Evolutionary conservation across 2,888 invertebrate species (phyloP), one percentile per base, ranked within the genome.

Genomic region (Dicranocentrus wangi): DNA sequence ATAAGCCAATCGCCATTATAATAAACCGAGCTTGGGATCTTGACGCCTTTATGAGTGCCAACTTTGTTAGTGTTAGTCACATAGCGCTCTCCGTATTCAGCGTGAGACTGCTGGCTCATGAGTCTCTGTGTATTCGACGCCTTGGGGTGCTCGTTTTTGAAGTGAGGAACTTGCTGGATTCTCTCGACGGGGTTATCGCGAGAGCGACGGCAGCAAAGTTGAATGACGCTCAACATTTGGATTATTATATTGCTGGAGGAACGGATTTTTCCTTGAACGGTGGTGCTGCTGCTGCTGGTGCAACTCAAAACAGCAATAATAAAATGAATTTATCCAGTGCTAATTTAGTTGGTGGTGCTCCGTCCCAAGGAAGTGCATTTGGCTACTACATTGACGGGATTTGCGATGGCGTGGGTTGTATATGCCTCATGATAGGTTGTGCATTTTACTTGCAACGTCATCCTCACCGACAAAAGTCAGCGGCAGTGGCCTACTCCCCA

Each of bases 171-270:
- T 95, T 94, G 89, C 88, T 96, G 69, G 96, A 96, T 87, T 94
- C 95, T 87, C 89, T 96, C 82, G 96, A 96, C 87, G 96, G 96
- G 0, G 94, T 94, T 87, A 94, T 96, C 1, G 95, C 95, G 0
- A 91, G 96, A 81, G 92, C 92, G 27, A 55, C 28, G 23, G 28
- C 19, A 8, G n/a, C 42, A 25, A 60, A 47, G 65, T 17, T 1
- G 51, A 76, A 15, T 25, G 53, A 53, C 8, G 32, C n/a, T 8
- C 25, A 17, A 7, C 27, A 66, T 65, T 17, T n/a, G n/a, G n/a
- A n/a, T n/a, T n/a, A n/a, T n/a, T n/a, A n/a, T n/a, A n/a, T n/a
- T n/a, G n/a, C n/a, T n/a, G n/a, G n/a, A n/a, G n/a, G n/a, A 32
- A 32, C 32, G 10, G 10, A 32, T 10, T 32, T 32, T 32, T 3